phyloP scores from a whole-genome alignment of 2,797 vertebrate species.

The Malacoctenus gilli region DNA sequence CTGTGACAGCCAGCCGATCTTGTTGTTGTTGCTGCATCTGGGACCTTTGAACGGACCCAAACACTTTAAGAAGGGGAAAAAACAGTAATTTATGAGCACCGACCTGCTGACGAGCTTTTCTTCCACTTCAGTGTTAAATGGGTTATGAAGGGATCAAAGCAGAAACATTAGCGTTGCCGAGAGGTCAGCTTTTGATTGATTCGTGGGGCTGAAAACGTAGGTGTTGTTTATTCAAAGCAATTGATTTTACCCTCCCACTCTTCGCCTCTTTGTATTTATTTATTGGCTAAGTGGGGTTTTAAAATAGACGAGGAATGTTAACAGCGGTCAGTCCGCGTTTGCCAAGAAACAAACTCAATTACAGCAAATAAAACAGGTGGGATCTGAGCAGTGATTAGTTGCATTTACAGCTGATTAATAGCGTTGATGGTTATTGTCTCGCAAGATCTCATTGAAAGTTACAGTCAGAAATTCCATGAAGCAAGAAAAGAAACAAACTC shows the following conservation, averaged over 20 bases:
- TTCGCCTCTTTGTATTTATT: slow-evolving; percentile 19
- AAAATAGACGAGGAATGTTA: slow-evolving; percentile 33
- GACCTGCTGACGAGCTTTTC: slow-evolving; percentile 8
- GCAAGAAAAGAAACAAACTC: too few relatives aligned
- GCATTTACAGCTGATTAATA: too few relatives aligned
- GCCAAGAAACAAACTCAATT: slow-evolving; percentile 24
- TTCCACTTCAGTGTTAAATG: slow-evolving; percentile 28
- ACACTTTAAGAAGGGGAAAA: too few relatives aligned
- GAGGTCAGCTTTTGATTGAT: slow-evolving; percentile 52
- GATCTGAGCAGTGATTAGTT: slow-evolving; percentile 2
- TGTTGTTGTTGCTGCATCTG: not conserved
- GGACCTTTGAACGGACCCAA: too few relatives aligned
- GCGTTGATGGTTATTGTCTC: not conserved
- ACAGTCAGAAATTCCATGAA: too few relatives aligned
- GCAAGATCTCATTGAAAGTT: not conserved
- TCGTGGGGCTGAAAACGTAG: slow-evolving; percentile 38
- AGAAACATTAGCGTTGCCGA: slow-evolving; percentile 17
- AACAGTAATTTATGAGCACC: too few relatives aligned
- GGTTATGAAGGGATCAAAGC: slow-evolving; percentile 39
- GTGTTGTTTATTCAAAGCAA: slow-evolving; percentile 51
- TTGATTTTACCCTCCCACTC: slow-evolving; percentile 50
- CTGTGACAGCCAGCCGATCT: slow-evolving; percentile 8
- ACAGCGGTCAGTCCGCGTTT: slow-evolving; percentile 4
- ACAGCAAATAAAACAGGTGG: not conserved
- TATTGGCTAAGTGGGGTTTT: slow-evolving; percentile 22